Base-by-base conservation (phyloP, 2,797 vertebrate species). In the Urophycis tenuis region DNA sequence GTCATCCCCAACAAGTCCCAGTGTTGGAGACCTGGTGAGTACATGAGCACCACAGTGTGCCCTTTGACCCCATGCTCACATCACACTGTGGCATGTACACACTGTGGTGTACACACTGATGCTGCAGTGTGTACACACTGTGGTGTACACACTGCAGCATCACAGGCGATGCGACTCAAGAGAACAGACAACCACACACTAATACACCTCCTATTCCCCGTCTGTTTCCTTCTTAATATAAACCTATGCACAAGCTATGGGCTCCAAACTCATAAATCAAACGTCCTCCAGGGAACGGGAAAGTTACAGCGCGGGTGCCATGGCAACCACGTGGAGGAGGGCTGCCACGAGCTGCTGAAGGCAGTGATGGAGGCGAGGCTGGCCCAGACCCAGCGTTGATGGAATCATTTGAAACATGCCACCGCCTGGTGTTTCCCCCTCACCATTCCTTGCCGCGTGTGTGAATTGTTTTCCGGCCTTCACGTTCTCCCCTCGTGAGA, bases 321-420 rank as follows among this genome's bases (percentile, higher is more conserved):
- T 87, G 88, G 84, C 80, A 89, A 88, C 89, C 72, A 36, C 75
- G 80, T 83, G 76, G 10, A 74, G 73, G 81, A 78, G 80, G 79
- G 19, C 60, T 31, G 76, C 79, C 77, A 80, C 75, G 34, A 75
- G 67, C 10, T 2, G 73, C 74, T 81, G 74, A 80, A 81, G 78
- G 72, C 73, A 34, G 22, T 64, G 53, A 79, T 79, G 74, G 75
- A 74, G 33, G 11, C 30, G 49, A n/a, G 5, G 49, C 7, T 22
- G 73, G 32, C 72, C 11, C 33, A 36, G 25, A 35, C 33, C 75
- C 15, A 1, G 14, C 10, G n/a, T 41, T 39, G 72, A 73, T 39
- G 79, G 75, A 15, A 39, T 22, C 71, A 29, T 64, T 64, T 64
- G 53, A 64, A 64, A 64, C 3, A 25, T 10, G 53, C n/a, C 53